Conservation (phyloP, 2,888 invertebrate species). For the Octodonta nipae region DNA sequence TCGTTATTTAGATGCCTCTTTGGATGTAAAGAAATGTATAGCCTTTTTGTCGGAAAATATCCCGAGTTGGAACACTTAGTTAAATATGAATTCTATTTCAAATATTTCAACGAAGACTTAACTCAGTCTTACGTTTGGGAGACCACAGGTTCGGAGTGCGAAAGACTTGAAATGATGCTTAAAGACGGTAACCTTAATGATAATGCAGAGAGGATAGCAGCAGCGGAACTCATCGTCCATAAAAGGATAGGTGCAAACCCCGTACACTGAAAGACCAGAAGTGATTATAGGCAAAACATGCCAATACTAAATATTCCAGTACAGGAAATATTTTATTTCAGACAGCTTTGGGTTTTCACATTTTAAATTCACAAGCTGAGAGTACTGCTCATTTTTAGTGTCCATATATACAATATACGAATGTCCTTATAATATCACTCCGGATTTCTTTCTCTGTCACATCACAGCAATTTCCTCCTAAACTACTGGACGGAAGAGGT, state of each 20-base stretch:
- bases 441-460: too few relatives aligned
- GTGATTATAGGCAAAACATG: constrained; percentile 10
- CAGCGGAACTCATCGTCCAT: constrained; percentile 9
- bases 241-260: constrained; percentile 8
- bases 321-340: too few relatives aligned
- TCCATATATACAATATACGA: too few relatives aligned
- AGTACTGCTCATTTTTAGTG: constrained; percentile 11
- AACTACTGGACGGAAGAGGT: too few relatives aligned
- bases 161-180: constrained; percentile 7
- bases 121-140: constrained; percentile 8
- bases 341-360: constrained; percentile 9
- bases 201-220: constrained; percentile 10
- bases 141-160: constrained; percentile 9
- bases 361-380: constrained; percentile 7
- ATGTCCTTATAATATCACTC: too few relatives aligned
- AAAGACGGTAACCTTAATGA: constrained; percentile 5
- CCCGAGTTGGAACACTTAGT: too few relatives aligned
- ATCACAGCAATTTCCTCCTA: too few relatives aligned
- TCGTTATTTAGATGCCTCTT: constrained; percentile 17
- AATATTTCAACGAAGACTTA: constrained; percentile 9
- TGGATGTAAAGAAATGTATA: constrained; percentile 19
- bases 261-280: constrained; percentile 6
- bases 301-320: constrained; percentile 18
- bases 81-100: too few relatives aligned
- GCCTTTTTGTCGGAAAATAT: too few relatives aligned